These are phyloP conservation scores for Salmo trutta DNA, from an alignment of 2,797 vertebrate genomes.

Conservation along the genomic window DNA sequence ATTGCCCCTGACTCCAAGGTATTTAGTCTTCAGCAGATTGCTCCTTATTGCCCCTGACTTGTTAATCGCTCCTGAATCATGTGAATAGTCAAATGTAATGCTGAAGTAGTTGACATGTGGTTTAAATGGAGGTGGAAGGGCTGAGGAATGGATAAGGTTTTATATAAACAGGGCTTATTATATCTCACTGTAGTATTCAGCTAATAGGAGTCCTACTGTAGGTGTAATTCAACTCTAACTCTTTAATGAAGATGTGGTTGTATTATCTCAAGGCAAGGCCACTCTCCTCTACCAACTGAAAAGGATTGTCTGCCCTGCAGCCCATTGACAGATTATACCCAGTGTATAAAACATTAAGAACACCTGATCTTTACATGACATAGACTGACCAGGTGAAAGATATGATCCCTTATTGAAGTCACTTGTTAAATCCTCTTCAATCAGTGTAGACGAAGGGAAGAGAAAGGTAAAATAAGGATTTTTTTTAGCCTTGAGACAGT, in stretches of 20 bases:
- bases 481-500: too few species aligned
- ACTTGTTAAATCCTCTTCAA: too few species aligned
- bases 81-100: not conserved
- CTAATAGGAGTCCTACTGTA: not conserved
- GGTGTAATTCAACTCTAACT: not conserved
- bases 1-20: too few species aligned
- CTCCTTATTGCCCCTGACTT: not conserved
- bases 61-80: not conserved
- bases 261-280: not conserved
- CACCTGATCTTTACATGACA: too few species aligned
- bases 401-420: too few species aligned
- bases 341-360: too few species aligned
- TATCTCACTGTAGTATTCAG: not conserved
- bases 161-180: not conserved
- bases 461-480: too few species aligned
- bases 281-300: not conserved
- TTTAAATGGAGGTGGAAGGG: not conserved
- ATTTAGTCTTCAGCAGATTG: too few species aligned
- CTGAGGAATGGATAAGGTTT: not conserved
- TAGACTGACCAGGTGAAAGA: too few species aligned
- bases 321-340: not conserved
- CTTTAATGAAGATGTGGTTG: not conserved
- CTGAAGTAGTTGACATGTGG: not conserved
- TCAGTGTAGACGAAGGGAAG: too few species aligned
- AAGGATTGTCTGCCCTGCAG: not conserved